Conservation (phyloP, 2,797 vertebrate species). For the Perdix hodgsoniae region DNA sequence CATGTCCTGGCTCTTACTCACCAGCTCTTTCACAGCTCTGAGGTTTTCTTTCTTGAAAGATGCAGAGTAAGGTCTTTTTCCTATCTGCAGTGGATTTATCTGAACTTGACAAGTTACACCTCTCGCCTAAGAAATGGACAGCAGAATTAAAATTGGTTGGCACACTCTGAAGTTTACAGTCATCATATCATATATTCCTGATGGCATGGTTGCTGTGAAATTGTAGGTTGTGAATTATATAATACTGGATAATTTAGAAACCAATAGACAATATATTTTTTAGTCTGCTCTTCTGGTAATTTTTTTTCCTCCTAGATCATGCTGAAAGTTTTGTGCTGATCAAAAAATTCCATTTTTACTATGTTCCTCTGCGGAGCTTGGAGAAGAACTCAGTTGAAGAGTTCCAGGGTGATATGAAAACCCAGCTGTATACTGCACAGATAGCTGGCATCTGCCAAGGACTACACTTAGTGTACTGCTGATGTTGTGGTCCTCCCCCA, state of each 20-base stretch:
- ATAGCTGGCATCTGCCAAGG: not conserved
- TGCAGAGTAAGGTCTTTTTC: slow-evolving; percentile 60
- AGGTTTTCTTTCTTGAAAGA: slow-evolving; percentile 88
- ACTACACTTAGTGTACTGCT: not conserved
- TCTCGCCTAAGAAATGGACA: slow-evolving; percentile 66
- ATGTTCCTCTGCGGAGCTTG: not conserved
- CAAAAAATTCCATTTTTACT: not conserved
- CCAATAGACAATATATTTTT: not conserved
- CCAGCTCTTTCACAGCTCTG: slow-evolving; percentile 81
- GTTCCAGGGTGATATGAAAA: not conserved
- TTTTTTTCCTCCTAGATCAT: not conserved
- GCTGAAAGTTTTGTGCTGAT: not conserved
- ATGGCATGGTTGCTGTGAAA: not conserved
- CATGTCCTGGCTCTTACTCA: slow-evolving; percentile 70
- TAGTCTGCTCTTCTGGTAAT: accelerated
- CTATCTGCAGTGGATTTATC: slow-evolving; percentile 86
- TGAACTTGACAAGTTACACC: slow-evolving; percentile 83
- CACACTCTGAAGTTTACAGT: not conserved
- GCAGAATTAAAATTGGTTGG: not conserved
- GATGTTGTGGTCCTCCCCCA: not conserved
- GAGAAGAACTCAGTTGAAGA: not conserved
- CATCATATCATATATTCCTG: not conserved
- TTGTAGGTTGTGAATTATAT: not conserved
- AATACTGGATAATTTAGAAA: not conserved
- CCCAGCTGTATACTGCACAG: not conserved